These are phyloP conservation scores for Hybognathus amarus DNA, from an alignment of 2,797 vertebrate species.

Conservation along the genomic window DNA sequence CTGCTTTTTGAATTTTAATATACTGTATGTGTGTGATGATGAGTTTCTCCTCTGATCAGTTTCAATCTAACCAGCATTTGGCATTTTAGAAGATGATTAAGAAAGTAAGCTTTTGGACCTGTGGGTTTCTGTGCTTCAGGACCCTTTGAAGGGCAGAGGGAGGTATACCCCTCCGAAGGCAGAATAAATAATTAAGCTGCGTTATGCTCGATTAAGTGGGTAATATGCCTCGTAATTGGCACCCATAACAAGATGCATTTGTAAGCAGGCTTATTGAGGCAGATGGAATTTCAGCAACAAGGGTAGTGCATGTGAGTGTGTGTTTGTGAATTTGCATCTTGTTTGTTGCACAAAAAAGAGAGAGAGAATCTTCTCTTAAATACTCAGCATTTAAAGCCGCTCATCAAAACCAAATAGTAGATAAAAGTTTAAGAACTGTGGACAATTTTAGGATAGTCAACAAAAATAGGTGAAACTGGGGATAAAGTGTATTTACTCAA, in stretches of 20 bases:
- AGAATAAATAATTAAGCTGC: constrained; percentile 51
- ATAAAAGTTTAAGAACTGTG: neutral
- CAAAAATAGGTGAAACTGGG: neutral
- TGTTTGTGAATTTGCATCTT: neutral
- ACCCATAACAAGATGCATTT: constrained; percentile 49
- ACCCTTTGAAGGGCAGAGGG: constrained; percentile 31
- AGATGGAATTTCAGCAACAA: constrained; percentile 15
- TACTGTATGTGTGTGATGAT: neutral
- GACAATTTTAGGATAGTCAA: neutral
- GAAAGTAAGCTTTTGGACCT: constrained; percentile 28
- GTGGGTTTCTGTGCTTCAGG: constrained; percentile 2
- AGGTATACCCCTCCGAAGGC: constrained; percentile 12
- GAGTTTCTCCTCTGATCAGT: constrained; percentile 27
- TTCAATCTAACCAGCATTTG: constrained; percentile 10
- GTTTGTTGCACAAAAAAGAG: neutral
- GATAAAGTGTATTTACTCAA: neutral
- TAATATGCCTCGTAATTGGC: constrained; percentile 56
- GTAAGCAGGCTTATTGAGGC: constrained; percentile 46
- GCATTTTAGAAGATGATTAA: constrained; percentile 3
- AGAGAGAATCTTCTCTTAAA: neutral
- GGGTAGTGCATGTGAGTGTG: neutral
- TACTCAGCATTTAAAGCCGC: neutral
- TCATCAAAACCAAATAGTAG: neutral
- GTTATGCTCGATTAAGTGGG: constrained; percentile 55
- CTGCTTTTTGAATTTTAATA: constrained; percentile 15